These are phyloP conservation scores for Corydoras sp. DNA, from an alignment of 2,113 vertebrate genomes.

Conservation along the genomic window DNA sequence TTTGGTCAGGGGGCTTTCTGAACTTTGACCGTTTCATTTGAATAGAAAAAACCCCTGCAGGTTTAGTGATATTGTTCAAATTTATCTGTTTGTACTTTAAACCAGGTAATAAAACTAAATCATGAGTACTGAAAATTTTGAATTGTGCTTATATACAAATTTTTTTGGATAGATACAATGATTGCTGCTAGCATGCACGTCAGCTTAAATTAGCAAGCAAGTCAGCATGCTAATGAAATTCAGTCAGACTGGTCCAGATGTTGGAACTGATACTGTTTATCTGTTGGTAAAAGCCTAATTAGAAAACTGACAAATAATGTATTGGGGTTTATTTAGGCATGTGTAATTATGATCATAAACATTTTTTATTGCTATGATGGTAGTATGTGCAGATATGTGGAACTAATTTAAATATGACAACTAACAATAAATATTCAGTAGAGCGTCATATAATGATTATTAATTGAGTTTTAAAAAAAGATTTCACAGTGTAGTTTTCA, in stretches of 20 bases:
- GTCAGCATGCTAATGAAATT: conserved; percentile 27
- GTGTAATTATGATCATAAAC: neutral
- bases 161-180: conserved; percentile 6
- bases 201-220: conserved; percentile 30
- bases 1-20: conserved; percentile 39
- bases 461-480: no score
- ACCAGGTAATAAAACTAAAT: no score
- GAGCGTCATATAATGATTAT: no score
- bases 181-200: conserved; percentile 11
- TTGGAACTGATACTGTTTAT: conserved; percentile 17
- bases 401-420: neutral
- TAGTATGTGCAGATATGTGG: neutral
- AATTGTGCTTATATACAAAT: no score
- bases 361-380: neutral
- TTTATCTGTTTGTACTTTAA: no score
- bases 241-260: conserved; percentile 26
- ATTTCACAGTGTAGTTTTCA: no score
- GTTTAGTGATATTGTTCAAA: no score
- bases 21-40: conserved; percentile 72
- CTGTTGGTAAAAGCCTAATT: conserved; percentile 47
- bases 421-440: neutral
- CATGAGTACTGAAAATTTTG: no score
- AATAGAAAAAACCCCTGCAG: conserved; percentile 30
- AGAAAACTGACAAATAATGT: conserved; percentile 52
- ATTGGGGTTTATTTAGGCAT: conserved; percentile 48